Percentiles rank a stretch among this genome's conserved stretches.
Evolutionary conservation across 2,113 vertebrate species (phyloP).

Genomic region (Thalassarche chlororhynchos): DNA sequence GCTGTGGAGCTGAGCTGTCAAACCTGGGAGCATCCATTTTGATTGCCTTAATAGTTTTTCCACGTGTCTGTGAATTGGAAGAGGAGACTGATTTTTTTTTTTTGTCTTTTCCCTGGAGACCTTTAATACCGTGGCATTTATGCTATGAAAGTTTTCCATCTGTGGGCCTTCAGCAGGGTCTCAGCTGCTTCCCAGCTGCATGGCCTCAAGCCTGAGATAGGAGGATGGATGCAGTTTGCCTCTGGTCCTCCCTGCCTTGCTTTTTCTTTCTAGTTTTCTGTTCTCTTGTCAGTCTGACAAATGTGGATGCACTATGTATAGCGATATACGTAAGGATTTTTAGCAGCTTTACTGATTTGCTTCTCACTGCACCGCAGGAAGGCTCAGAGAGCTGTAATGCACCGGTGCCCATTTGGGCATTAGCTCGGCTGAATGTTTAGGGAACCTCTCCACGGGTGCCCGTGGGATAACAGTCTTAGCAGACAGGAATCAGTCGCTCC

Average conservation of each 20-base stretch:
- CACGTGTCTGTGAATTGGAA: background rate
- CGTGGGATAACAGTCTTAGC: background rate
- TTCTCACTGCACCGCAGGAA: background rate
- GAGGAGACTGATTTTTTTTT: background rate
- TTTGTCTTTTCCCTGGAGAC: background rate
- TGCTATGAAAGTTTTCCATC: background rate
- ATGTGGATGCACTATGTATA: accelerated
- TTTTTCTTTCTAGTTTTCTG: background rate
- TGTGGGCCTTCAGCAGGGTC: background rate
- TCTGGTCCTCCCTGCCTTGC: background rate
- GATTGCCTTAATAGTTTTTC: background rate
- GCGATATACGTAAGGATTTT: background rate
- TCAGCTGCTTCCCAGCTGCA: background rate
- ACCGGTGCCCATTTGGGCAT: accelerated
- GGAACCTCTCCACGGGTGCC: accelerated
- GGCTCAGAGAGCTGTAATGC: background rate
- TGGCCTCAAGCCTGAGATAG: background rate
- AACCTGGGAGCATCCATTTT: background rate
- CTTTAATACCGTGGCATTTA: background rate
- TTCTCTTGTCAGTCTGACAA: background rate
- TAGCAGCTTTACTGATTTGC: background rate
- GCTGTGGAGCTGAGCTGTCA: background rate
- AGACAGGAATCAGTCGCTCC: background rate
- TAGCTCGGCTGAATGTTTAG: background rate
- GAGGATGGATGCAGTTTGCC: background rate